Evolutionary conservation across 2,797 vertebrate species (phyloP).

Genomic region (Pangasius sanitwongsei): DNA sequence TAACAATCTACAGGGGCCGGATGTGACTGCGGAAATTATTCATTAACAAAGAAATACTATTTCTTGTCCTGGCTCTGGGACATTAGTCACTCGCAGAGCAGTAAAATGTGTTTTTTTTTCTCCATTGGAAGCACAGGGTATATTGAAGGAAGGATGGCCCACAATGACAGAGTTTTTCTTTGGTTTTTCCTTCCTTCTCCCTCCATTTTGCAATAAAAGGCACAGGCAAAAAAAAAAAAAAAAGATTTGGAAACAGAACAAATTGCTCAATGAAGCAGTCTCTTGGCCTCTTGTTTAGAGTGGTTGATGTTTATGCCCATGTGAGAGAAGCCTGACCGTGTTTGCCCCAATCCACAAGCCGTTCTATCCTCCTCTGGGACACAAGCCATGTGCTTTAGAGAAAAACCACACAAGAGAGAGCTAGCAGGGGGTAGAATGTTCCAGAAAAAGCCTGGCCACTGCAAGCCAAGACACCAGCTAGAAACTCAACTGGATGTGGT

Average conservation of each 20-base stretch:
- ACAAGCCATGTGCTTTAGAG: conserved; percentile 74
- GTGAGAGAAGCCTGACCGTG: conserved; percentile 54
- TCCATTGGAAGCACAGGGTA: conserved; percentile 40
- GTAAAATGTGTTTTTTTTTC: conserved; percentile 19
- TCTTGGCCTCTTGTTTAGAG: conserved; percentile 47
- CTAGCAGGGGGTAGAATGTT: conserved; percentile 74
- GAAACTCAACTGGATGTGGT: conserved; percentile 84
- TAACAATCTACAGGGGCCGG: conserved; percentile 45
- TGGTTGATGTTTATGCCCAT: conserved; percentile 53
- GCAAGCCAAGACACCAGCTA: conserved; percentile 72
- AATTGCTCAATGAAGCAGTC: conserved; percentile 56
- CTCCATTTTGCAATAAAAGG: conserved; percentile 32
- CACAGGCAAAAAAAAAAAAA: conserved; percentile 29
- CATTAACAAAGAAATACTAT: conserved; percentile 53
- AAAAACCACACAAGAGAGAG: conserved; percentile 76
- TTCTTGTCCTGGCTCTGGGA: conserved; percentile 35
- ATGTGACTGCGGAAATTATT: conserved; percentile 56
- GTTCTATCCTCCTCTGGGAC: conserved; percentile 65
- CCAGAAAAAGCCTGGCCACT: conserved; percentile 74
- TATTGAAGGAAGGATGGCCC: conserved; percentile 37
- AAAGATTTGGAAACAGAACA: conserved; percentile 51
- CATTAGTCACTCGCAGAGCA: conserved; percentile 22
- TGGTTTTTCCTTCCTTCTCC: conserved; percentile 22
- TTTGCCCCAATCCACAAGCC: conserved; percentile 57
- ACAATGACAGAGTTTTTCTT: conserved; percentile 29